Conservation (phyloP, 2,797 vertebrate species). For the Chelon labrosus region DNA sequence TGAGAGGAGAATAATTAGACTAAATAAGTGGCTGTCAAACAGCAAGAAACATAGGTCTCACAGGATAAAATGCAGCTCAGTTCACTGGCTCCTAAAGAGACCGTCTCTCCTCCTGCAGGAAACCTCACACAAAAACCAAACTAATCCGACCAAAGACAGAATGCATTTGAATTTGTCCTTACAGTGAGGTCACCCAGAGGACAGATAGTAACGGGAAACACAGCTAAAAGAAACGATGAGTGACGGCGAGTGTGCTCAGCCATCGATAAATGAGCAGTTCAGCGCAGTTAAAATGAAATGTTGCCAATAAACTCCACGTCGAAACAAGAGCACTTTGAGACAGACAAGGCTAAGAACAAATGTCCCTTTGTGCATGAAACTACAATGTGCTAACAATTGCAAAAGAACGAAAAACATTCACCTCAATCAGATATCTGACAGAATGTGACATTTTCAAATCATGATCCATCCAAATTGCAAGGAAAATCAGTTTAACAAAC, state of each 20-base stretch:
- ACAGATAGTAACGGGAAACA: neutral
- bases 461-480: neutral
- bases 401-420: neutral
- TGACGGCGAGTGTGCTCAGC: neutral
- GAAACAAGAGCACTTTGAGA: neutral
- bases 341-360: neutral
- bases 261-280: neutral
- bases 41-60: slow-evolving; percentile 12
- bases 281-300: neutral
- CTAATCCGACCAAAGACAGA: neutral
- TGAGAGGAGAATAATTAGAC: slow-evolving; percentile 45
- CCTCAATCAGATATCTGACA: neutral
- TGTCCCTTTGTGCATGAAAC: neutral
- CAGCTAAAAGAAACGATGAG: neutral
- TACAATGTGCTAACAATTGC: neutral
- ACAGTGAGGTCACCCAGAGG: slow-evolving; percentile 15
- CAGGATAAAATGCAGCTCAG: neutral
- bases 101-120: neutral
- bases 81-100: slow-evolving; percentile 8
- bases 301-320: neutral
- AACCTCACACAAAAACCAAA: slow-evolving; percentile 8
- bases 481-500: neutral
- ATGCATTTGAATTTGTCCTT: slow-evolving; percentile 2
- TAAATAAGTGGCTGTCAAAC: slow-evolving; percentile 43
- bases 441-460: neutral